phyloP scores from a whole-genome alignment of 2,888 invertebrate species.

The Drosophila bunnanda region DNA sequence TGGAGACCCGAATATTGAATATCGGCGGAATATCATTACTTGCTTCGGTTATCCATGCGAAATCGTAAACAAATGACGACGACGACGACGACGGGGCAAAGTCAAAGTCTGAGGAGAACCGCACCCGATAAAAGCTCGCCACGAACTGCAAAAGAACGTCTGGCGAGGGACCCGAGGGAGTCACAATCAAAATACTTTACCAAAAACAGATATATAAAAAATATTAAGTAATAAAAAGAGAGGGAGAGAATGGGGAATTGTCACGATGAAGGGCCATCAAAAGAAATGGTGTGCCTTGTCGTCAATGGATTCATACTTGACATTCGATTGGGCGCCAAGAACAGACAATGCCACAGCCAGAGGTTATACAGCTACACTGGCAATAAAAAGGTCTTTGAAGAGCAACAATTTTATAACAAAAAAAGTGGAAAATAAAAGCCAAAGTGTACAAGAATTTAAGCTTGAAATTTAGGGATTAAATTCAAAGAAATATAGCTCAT shows the following conservation, averaged over 20 bases:
- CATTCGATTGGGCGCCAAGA: conserved; percentile 71
- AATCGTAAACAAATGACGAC: conserved; percentile 13
- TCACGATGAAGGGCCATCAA: conserved; percentile 56
- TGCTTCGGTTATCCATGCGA: conserved; percentile 20
- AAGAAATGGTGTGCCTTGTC: conserved; percentile 57
- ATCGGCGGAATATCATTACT: conserved; percentile 17
- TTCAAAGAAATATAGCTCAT: background rate
- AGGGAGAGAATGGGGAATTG: conserved; percentile 16
- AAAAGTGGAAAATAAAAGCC: background rate
- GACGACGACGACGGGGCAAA: conserved; percentile 5
- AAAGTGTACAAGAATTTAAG: background rate
- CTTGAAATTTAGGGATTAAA: too few relatives aligned
- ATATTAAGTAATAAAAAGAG: conserved; percentile 58
- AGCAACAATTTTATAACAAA: background rate
- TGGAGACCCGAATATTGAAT: conserved; percentile 20
- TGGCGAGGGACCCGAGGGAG: conserved; percentile 44
- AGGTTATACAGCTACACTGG: background rate
- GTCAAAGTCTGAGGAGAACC: conserved; percentile 45
- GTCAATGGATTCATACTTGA: conserved; percentile 82
- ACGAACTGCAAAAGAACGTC: conserved; percentile 65
- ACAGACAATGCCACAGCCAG: conserved; percentile 24
- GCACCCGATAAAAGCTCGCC: conserved; percentile 59
- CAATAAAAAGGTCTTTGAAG: background rate
- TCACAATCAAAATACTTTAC: conserved; percentile 58
- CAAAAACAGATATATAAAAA: conserved; percentile 51